A percentile compares a stretch with the other conserved stretches of the same genome.
Evolutionary conservation across 2,797 vertebrate genomes (phyloP).

Genomic region (Oreonectes daqikongensis): DNA sequence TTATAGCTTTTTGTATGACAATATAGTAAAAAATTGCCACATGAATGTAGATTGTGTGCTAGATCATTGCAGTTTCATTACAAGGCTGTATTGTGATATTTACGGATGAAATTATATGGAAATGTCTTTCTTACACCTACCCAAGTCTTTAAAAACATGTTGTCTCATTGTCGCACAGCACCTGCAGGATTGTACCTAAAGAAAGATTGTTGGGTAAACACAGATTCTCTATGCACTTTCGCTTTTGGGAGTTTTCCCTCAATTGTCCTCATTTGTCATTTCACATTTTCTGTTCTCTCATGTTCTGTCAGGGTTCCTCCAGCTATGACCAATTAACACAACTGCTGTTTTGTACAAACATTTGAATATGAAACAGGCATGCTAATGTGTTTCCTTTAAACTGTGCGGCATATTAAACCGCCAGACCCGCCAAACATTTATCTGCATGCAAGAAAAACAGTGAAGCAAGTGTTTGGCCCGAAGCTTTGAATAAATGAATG

Average conservation of each 20-base stretch:
- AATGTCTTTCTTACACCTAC: not conserved
- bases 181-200: not conserved
- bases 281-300: slow-evolving; percentile 21
- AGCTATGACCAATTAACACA: slow-evolving; percentile 53
- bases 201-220: not conserved
- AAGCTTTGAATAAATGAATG: slow-evolving; percentile 50
- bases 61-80: not conserved
- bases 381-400: slow-evolving; percentile 45
- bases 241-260: not conserved
- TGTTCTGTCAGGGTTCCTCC: slow-evolving; percentile 42
- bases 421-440: slow-evolving; percentile 39
- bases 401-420: slow-evolving; percentile 38
- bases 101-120: not conserved
- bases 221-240: not conserved
- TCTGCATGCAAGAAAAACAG: slow-evolving; percentile 39
- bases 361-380: slow-evolving; percentile 50
- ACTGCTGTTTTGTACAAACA: slow-evolving; percentile 42
- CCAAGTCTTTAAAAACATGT: not conserved
- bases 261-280: slow-evolving; percentile 29
- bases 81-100: not conserved
- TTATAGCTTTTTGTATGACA: not conserved
- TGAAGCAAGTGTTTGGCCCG: slow-evolving; percentile 47
- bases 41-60: not conserved
- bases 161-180: not conserved
- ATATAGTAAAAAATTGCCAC: too few relatives aligned